Conservation (phyloP, 2,113 vertebrate species). For the Psettodes erumei region DNA sequence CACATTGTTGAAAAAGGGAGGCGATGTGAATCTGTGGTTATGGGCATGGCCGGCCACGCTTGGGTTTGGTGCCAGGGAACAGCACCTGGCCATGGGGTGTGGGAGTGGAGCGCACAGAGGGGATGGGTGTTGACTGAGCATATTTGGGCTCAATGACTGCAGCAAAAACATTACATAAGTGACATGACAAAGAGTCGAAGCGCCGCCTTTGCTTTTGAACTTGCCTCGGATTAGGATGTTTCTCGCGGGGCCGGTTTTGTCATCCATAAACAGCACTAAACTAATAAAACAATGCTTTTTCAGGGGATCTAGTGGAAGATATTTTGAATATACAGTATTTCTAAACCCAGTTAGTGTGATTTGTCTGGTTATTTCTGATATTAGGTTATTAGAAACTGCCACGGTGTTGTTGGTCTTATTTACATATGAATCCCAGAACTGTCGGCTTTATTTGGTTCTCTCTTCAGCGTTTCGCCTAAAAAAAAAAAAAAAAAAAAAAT, state of each 20-base stretch:
- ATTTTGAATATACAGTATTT: too few species aligned
- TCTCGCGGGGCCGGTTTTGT: neutral
- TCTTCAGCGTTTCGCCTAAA: neutral
- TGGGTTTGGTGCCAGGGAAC: conserved; percentile 21
- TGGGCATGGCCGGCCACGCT: conserved; percentile 1
- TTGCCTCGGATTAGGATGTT: neutral
- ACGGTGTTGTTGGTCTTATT: neutral
- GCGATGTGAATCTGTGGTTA: conserved; percentile 22
- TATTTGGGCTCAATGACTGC: conserved; percentile 1
- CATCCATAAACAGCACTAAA: neutral
- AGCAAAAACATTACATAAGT: conserved; percentile 24
- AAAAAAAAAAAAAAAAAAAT: neutral
- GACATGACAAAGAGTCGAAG: neutral
- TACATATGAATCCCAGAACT: neutral
- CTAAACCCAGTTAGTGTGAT: too few species aligned
- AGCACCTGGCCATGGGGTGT: conserved; percentile 5
- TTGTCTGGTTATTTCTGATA: neutral
- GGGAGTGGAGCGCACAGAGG: neutral
- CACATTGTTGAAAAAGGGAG: conserved; percentile 67
- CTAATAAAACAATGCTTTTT: neutral
- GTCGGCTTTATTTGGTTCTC: neutral
- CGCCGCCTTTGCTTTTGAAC: neutral
- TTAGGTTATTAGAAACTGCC: neutral
- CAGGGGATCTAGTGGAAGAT: neutral
- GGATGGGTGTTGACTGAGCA: conserved; percentile 29